Base-by-base conservation (phyloP, 2,113 vertebrate genomes). In the Xiphophorus couchianus region DNA sequence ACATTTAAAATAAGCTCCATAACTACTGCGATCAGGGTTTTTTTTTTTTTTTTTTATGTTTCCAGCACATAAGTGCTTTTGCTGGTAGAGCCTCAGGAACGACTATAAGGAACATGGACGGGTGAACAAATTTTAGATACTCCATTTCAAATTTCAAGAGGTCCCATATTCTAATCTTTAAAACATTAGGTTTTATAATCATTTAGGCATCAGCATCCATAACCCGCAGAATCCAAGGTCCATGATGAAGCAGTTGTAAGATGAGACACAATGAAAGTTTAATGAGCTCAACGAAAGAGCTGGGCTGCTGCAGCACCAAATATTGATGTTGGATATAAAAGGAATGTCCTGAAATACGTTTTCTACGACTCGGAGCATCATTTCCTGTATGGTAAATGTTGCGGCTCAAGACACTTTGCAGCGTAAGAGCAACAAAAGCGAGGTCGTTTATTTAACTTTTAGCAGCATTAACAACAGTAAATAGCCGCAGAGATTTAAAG, bases 261-360 rank as follows among this genome's bases (percentile, higher is more conserved):
- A 82, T 74, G 77, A 80, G 71, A 74, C 27, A 12, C 69, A 44
- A 90, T 86, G 68, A 86, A 86, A 84, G 42, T 80, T 89, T 83
- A 87, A 90, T 89, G 84, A 88, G 67, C 1, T 66, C 66, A 71
- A 76, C 22, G 33, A 62, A 74, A 71, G 84, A 84, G 69, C 39
- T 63, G 71, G 39, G 54, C 25, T 60, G 66, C 76, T 62, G 78
- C 80, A 19, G 64, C 73, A 75, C 80, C 75, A 80, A 60, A 79
- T 84, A 84, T 80, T 83, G 81, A 85, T 37, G 48, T n/a, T 58
- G 25, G 8, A 73, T 83, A 85, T 73, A 84, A 89, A 76, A 84
- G 73, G 81, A 79, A 60, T 58, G 73, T 74, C 74, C 68, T 69
- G 73, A 80, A 78, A 85, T 83, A 81, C 62, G 71, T 62, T 73